Evolutionary conservation across 2,888 invertebrate species (phyloP), one percentile per base, ranked within the genome.

Genomic region (Philereme vetulata): DNA sequence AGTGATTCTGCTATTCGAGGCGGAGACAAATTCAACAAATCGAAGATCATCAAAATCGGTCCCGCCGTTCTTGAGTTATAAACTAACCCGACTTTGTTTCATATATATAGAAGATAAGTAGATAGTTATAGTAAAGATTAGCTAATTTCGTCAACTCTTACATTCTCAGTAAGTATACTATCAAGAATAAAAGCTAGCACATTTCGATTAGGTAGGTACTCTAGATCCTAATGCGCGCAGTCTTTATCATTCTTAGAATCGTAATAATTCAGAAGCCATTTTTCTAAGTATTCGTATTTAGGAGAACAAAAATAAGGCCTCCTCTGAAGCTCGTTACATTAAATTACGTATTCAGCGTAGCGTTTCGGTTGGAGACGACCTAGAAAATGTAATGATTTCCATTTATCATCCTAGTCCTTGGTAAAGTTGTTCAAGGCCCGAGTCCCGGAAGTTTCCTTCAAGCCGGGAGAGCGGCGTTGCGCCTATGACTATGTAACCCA

Each of bases 361-460:
- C 80, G 74, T 73, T 75, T 75, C 75, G 75, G 82, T 76, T 75
- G 74, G 76, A 67, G 68, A 71, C 74, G 83, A 78, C 86, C 85
- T 85, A 85, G 82, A 88, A 87, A 86, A 77, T 69, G 78, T 72
- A 81, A 82, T 78, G 79, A 84, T 83, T 85, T 84, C 79, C 83
- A 86, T 89, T 86, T 85, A 84, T 86, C 85, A 84, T 77, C 77
- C 77, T 78, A 77, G 84, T 81, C 89, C 88, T 88, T 88, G 87
- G 82, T 75, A 76, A 82, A 85, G 75, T 84, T 82, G 76, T 79
- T 81, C 87, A 90, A 88, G 88, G 88, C 80, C 71, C 57, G 72
- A 71, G 78, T 78, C 80, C 85, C 81, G 88, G 87, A 88, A 80
- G 80, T 84, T 85, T 85, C 85, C 88, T 85, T 78, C 72, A 75